Conservation (phyloP, 2,113 vertebrate genomes). For the Brienomyrus longianalis region DNA sequence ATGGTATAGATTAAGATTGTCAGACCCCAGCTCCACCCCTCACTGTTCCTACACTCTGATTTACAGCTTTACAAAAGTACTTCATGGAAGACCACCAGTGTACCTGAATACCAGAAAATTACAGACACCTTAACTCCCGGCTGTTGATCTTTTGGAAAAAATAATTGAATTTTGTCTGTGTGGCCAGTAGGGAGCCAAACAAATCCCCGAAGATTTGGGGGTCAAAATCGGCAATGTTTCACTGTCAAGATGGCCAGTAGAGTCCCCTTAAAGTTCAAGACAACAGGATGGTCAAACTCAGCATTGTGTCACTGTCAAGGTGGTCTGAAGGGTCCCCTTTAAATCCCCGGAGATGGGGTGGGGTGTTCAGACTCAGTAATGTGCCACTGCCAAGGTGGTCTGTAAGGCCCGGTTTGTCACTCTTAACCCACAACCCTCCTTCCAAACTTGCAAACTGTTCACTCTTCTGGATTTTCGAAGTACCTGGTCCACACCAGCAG, state of each 20-base stretch:
- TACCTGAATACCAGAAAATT: not conserved
- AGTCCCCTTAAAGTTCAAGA: not conserved
- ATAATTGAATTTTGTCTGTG: not conserved
- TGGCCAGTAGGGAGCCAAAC: not conserved
- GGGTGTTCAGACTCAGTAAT: not conserved
- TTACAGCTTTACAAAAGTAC: not conserved
- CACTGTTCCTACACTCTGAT: not conserved
- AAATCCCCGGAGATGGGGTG: not conserved
- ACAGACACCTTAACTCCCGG: not conserved
- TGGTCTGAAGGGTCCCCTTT: not conserved
- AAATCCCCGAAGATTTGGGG: not conserved
- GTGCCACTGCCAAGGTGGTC: not conserved
- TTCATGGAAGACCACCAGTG: not conserved
- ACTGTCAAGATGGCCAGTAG: not conserved
- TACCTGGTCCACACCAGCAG: slow-evolving; percentile 39
- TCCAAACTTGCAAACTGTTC: slow-evolving; percentile 35
- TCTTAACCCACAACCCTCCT: slow-evolving; percentile 18
- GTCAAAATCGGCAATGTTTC: not conserved
- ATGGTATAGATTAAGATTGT: not conserved
- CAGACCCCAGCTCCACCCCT: not conserved
- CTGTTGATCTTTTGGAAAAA: not conserved
- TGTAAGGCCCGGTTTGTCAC: not conserved
- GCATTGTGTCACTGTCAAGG: not conserved
- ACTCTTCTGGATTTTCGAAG: slow-evolving; percentile 34
- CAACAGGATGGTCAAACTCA: not conserved